phyloP scores from a whole-genome alignment of 1,140 invertebrate species.

The Hylyphantes graminicola region DNA sequence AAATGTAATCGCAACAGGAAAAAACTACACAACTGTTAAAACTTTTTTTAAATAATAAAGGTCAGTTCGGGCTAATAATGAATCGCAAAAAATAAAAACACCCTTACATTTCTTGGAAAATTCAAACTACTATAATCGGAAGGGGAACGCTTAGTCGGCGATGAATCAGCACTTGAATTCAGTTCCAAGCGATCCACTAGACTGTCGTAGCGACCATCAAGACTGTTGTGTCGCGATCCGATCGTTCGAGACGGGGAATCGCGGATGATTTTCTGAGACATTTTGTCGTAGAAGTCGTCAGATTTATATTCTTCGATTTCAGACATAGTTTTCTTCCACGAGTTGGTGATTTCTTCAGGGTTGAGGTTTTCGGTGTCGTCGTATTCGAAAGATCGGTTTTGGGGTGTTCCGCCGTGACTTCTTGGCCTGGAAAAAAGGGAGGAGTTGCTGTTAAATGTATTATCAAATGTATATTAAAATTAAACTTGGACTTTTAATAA shows the following conservation, averaged over 20 bases:
- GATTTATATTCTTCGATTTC: slow-evolving; percentile 92
- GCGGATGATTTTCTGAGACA: slow-evolving; percentile 72
- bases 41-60: not conserved
- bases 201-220: slow-evolving; percentile 66
- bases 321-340: slow-evolving; percentile 87
- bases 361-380: slow-evolving; percentile 78
- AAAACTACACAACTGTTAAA: not conserved
- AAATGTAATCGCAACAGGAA: not conserved
- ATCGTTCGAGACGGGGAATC: slow-evolving; percentile 89
- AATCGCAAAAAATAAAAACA: not conserved
- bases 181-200: slow-evolving; percentile 70
- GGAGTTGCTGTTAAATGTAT: not conserved
- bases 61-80: not conserved
- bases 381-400: slow-evolving; percentile 64
- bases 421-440: slow-evolving; percentile 33
- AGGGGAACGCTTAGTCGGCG: slow-evolving; percentile 60
- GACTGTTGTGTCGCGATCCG: slow-evolving; percentile 81
- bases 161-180: slow-evolving; percentile 61
- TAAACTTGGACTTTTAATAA: too few relatives aligned
- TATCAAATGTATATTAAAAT: too few relatives aligned
- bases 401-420: slow-evolving; percentile 55
- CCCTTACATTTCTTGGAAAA: slow-evolving; percentile 45
- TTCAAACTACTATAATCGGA: slow-evolving; percentile 58
- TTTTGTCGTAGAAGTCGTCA: slow-evolving; percentile 58
- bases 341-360: slow-evolving; percentile 85